Conservation (phyloP, 2,797 vertebrate genomes). For the Enteromius thamalakanensis region DNA sequence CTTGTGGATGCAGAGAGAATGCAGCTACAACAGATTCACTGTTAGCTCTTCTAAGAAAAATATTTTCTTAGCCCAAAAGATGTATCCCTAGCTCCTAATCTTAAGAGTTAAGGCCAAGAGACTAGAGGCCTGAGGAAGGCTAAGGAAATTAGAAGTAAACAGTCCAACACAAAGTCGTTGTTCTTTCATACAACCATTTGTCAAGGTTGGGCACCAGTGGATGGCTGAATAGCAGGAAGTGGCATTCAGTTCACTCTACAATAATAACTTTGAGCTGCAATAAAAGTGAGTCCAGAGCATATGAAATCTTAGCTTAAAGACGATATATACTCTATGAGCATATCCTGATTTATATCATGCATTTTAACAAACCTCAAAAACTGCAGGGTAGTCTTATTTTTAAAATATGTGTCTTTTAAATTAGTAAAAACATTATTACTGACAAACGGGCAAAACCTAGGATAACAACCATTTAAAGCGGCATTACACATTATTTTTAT, state of each 20-base stretch:
- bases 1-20: constrained; percentile 9
- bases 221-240: constrained; percentile 77
- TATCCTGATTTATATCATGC: not conserved
- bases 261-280: constrained; percentile 56
- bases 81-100: constrained; percentile 45
- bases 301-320: not conserved
- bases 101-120: constrained; percentile 46
- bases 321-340: not conserved
- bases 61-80: constrained; percentile 15
- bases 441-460: too few species aligned
- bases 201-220: constrained; percentile 48
- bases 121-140: constrained; percentile 57
- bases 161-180: constrained; percentile 60
- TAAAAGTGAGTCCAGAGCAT: constrained; percentile 47
- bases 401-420: too few species aligned
- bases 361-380: constrained; percentile 17
- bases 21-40: constrained; percentile 20
- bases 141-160: constrained; percentile 57
- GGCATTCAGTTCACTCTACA: constrained; percentile 66
- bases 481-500: too few species aligned
- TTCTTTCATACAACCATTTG: constrained; percentile 67
- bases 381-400: not conserved
- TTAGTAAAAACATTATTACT: too few species aligned
- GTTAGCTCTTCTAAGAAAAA: constrained; percentile 38
- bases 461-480: too few species aligned